These are phyloP conservation scores for Pluvianellus socialis DNA, from an alignment of 2,113 vertebrate genomes.

Conservation along the genomic window DNA sequence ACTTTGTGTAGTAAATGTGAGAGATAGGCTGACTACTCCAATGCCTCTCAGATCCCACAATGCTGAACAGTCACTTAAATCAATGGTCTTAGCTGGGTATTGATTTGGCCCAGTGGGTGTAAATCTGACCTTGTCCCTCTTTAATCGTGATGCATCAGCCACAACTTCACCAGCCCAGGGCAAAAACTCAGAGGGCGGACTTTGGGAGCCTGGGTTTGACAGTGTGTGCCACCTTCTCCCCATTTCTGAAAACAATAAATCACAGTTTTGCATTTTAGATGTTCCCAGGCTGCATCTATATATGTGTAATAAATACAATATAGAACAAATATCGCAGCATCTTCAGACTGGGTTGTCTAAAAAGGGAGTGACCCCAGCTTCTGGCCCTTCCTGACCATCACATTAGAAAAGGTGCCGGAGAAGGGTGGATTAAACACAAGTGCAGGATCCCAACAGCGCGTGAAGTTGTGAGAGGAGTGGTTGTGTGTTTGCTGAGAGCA, in stretches of 20 bases:
- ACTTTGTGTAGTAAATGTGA: not conserved
- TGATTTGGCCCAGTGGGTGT: not conserved
- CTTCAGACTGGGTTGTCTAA: not conserved
- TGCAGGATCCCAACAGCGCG: not conserved
- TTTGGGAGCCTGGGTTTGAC: not conserved
- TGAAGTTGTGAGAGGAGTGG: not conserved
- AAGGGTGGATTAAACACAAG: not conserved
- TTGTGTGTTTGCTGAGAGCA: not conserved
- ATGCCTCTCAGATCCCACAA: not conserved
- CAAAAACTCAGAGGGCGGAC: not conserved
- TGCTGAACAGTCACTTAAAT: not conserved
- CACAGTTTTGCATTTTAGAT: not conserved
- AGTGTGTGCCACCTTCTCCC: not conserved
- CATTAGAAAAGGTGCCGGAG: not conserved
- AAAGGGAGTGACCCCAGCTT: not conserved
- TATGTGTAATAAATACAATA: not conserved
- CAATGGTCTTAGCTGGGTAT: not conserved
- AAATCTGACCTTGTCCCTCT: slow-evolving; percentile 10
- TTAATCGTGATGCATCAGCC: not conserved
- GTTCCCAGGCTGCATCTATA: not conserved
- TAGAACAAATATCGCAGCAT: not conserved
- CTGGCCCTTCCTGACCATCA: not conserved
- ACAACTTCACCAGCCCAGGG: not conserved
- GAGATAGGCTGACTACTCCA: not conserved
- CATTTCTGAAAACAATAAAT: not conserved